Evolutionary conservation across 2,888 invertebrate species (phyloP), one percentile per base, ranked within the genome.

Genomic region (Nebria salina): DNA sequence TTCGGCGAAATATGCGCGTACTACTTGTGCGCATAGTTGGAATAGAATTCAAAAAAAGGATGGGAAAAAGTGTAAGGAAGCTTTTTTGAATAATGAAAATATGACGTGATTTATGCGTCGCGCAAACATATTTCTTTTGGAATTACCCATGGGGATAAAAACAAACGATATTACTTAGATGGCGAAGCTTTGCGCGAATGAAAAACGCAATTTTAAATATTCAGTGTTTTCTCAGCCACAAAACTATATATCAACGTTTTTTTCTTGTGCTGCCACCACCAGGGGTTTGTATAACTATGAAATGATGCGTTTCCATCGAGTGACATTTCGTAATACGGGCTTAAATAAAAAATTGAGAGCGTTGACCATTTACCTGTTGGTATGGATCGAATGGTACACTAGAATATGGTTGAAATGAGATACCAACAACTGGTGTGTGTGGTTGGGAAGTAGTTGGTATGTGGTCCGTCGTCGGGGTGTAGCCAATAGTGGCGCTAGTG

Each of bases 101-200:
- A 43, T 41, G 34, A 43, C 26, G 11, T 80, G 75, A 80, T 75
- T 70, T 80, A 80, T 75, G 9, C 43, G 11, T 65, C n/a, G 42
- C n/a, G 11, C 34, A 34, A 70, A 80, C 85, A 85, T 85, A 84
- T 83, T 84, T 84, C 84, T 83, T 83, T 83, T 83, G 83, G 81
- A 83, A 82, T 84, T 86, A 86, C 87, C 86, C 83, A 80, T 64
- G 87, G 87, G 88, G 87, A 87, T 66, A 25, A 87, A 87, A 88
- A 87, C 87, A 86, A 87, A 87, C 88, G 87, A 87, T 87, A 88
- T 86, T 80, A 73, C 65, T 54, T 80, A 70, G 64, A 42, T n/a
- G 74, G 26, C 65, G 34, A 13, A 54, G 11, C 6, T 2, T 7
- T 54, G 54, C 43, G 54, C 5, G 13, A 78, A 78, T 75, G 80